Conservation (phyloP, 2,888 invertebrate species). For the Apamea monoglypha region DNA sequence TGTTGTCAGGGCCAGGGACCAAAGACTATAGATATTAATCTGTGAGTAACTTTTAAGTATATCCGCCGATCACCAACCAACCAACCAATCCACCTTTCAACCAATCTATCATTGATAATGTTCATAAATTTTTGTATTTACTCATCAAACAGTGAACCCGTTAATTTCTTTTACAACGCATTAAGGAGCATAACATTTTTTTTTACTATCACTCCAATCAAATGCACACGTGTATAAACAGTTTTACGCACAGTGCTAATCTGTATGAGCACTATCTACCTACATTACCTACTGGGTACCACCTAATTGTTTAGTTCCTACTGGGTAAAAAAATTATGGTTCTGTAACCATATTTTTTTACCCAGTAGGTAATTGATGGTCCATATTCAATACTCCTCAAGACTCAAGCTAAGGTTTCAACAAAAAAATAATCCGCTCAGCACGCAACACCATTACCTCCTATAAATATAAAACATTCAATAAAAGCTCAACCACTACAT, state of each 20-base stretch:
- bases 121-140: background rate
- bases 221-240: background rate
- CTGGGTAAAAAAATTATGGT: no score
- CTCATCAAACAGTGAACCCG: background rate
- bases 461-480: conserved; percentile 45
- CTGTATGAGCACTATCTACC: no score
- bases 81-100: no score
- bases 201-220: background rate
- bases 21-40: no score
- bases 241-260: background rate
- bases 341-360: background rate
- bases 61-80: no score
- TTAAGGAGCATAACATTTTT: background rate
- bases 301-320: no score
- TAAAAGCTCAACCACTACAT: conserved; percentile 51
- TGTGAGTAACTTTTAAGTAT: no score
- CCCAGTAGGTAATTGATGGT: background rate
- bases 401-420: background rate
- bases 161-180: no score
- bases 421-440: conserved; percentile 22
- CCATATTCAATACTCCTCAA: background rate
- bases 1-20: no score
- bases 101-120: background rate
- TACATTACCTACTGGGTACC: no score
- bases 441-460: conserved; percentile 26